Evolutionary conservation across 1,140 invertebrate species (phyloP).

Genomic region (Lutraria rhynchaena): DNA sequence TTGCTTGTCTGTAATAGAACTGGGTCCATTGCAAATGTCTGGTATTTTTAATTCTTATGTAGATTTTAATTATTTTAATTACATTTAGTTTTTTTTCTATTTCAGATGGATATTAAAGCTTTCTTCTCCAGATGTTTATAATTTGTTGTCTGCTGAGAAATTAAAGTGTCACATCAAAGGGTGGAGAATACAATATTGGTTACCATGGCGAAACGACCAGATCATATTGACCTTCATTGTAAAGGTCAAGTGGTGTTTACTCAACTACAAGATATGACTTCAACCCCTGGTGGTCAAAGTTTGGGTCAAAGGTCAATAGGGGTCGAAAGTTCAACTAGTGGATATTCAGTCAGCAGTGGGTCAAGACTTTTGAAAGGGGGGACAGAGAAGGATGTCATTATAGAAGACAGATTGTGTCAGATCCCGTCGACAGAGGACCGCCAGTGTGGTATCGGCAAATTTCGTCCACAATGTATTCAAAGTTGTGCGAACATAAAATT

Average conservation of each 20-base stretch:
- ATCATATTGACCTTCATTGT: constrained; percentile 44
- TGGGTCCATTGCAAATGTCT: too few species aligned
- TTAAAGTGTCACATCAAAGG: too few species aligned
- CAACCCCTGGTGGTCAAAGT: constrained; percentile 65
- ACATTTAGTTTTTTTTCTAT: too few species aligned
- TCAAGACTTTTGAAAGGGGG: constrained; percentile 64
- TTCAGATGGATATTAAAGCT: too few species aligned
- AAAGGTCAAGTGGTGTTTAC: constrained; percentile 33
- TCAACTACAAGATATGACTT: constrained; percentile 40
- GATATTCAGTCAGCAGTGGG: constrained; percentile 70
- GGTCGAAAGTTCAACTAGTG: constrained; percentile 68
- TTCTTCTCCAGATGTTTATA: too few species aligned
- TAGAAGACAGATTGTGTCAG: constrained; percentile 52
- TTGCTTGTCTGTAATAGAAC: too few species aligned
- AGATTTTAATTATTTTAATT: too few species aligned
- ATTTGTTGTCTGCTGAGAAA: too few species aligned
- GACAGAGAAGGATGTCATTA: constrained; percentile 70
- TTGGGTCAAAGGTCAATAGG: constrained; percentile 64
- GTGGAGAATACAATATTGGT: too few species aligned
- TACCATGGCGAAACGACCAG: constrained; percentile 46
- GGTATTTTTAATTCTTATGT: too few species aligned
- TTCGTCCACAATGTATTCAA: constrained; percentile 91
- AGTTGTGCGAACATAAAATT: constrained; percentile 89
- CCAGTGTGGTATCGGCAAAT: constrained; percentile 92
- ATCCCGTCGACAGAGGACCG: constrained; percentile 73